Conservation (phyloP, 2,888 invertebrate species). For the Micropterix aruncella region DNA sequence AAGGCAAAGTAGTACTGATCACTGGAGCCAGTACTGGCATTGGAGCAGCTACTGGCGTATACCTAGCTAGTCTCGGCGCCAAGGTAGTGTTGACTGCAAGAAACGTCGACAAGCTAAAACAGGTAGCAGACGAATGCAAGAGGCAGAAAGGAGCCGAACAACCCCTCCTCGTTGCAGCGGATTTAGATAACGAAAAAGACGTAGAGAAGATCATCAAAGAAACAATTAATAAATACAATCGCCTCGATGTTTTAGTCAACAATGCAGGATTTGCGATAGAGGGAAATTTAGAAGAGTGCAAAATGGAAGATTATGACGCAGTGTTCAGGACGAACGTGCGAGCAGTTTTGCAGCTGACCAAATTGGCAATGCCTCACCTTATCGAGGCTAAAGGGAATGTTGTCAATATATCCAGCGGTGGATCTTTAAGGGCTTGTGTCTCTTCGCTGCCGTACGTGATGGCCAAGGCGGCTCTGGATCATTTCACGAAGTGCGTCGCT, state of each 20-base stretch:
- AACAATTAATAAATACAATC: slow-evolving; percentile 53
- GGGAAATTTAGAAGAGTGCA: slow-evolving; percentile 76
- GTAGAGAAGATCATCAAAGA: slow-evolving; percentile 55
- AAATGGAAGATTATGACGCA: slow-evolving; percentile 75
- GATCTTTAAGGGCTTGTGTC: slow-evolving; percentile 81
- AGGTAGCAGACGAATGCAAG: too few relatives aligned
- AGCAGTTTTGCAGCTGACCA: slow-evolving; percentile 67
- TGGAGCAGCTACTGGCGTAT: too few relatives aligned
- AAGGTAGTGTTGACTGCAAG: too few relatives aligned
- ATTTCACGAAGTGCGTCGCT: too few relatives aligned
- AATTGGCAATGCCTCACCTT: slow-evolving; percentile 77
- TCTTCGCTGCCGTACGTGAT: slow-evolving; percentile 84
- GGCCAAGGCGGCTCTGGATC: slow-evolving; percentile 87
- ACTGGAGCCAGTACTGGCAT: too few relatives aligned
- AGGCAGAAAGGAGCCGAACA: too few relatives aligned
- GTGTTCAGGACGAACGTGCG: slow-evolving; percentile 85
- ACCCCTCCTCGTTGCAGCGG: slow-evolving; percentile 51
- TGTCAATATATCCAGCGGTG: slow-evolving; percentile 92
- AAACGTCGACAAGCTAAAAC: too few relatives aligned
- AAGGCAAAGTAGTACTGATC: too few relatives aligned
- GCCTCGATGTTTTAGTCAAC: too few relatives aligned
- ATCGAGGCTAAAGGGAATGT: slow-evolving; percentile 75
- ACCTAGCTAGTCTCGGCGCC: too few relatives aligned
- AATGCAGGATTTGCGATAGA: slow-evolving; percentile 75
- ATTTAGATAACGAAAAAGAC: slow-evolving; percentile 60